phyloP scores from a whole-genome alignment of 2,888 invertebrate species.

The Rugalucina vietnamica region DNA sequence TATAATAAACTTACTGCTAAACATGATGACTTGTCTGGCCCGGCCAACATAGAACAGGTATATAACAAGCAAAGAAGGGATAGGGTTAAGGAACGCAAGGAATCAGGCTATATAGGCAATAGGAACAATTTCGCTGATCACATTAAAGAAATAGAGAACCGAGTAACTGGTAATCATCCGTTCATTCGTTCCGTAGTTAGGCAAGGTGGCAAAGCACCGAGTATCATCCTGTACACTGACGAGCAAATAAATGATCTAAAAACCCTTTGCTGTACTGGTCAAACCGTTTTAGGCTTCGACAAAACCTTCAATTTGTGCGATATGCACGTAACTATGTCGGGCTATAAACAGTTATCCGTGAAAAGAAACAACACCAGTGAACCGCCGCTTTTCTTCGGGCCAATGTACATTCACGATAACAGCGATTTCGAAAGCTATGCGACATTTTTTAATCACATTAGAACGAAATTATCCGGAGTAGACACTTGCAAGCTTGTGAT shows the following conservation, averaged over 20 bases:
- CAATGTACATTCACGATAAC: conserved; percentile 47
- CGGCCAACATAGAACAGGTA: not conserved
- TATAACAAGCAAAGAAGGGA: not conserved
- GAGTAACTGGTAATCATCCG: conserved; percentile 23
- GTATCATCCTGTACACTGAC: conserved; percentile 44
- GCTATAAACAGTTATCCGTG: conserved; percentile 34
- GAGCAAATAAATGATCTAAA: conserved; percentile 54
- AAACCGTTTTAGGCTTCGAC: conserved; percentile 41
- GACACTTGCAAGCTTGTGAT: conserved; percentile 23
- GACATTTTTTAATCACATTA: conserved; percentile 36
- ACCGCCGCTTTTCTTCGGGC: conserved; percentile 45
- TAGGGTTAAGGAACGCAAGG: not conserved
- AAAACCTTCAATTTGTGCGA: conserved; percentile 55
- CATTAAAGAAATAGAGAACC: conserved; percentile 37
- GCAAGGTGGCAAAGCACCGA: conserved; percentile 36
- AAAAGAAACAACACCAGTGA: conserved; percentile 7
- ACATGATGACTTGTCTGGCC: conserved; percentile 18
- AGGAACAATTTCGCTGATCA: conserved; percentile 43
- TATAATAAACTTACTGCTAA: conserved; percentile 1
- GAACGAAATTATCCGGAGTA: conserved; percentile 6
- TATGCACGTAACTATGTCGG: conserved; percentile 41
- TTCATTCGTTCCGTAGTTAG: conserved; percentile 31
- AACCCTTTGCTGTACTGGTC: conserved; percentile 42
- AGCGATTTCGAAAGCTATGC: conserved; percentile 50
- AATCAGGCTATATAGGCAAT: not conserved